These are phyloP conservation scores for Lethrus apterus DNA, from an alignment of 1,140 invertebrate species.

Conservation along the genomic window DNA sequence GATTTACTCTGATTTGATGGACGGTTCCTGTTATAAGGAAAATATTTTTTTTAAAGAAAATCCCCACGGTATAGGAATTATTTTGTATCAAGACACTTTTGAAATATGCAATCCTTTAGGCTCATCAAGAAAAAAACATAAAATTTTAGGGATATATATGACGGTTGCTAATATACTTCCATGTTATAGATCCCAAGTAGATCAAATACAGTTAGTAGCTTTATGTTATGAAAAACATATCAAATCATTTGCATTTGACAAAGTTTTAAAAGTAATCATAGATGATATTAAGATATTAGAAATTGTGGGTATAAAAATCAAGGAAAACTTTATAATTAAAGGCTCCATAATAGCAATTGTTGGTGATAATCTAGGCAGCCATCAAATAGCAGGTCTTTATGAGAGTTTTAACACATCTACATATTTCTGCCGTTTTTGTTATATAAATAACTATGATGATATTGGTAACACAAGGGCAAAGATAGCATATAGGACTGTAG, in stretches of 20 bases:
- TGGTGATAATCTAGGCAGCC: constrained; percentile 23
- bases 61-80: constrained; percentile 28
- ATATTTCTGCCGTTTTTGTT: constrained; percentile 23
- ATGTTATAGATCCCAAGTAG: constrained; percentile 11
- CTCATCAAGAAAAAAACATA: constrained; percentile 33
- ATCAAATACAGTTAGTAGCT: constrained; percentile 32
- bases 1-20: constrained; percentile 31
- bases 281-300: constrained; percentile 34
- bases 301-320: constrained; percentile 23
- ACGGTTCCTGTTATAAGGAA: constrained; percentile 30
- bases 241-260: constrained; percentile 24
- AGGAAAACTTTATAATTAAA: constrained; percentile 3
- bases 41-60: constrained; percentile 33
- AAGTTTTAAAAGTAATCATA: constrained; percentile 30
- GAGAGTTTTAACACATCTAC: constrained; percentile 20
- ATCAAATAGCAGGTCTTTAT: constrained; percentile 22
- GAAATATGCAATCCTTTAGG: constrained; percentile 38
- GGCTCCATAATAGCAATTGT: constrained; percentile 14
- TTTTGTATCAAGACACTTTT: constrained; percentile 37
- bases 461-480: too few relatives aligned
- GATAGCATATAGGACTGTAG: constrained; percentile 4
- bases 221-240: constrained; percentile 32
- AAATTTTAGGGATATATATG: constrained; percentile 36
- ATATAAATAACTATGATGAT: constrained; percentile 8
- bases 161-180: constrained; percentile 24